Percentiles rank a stretch among this genome's conserved stretches.
Conservation (phyloP, 2,888 invertebrate genomes). For the Diabrotica balteata region DNA sequence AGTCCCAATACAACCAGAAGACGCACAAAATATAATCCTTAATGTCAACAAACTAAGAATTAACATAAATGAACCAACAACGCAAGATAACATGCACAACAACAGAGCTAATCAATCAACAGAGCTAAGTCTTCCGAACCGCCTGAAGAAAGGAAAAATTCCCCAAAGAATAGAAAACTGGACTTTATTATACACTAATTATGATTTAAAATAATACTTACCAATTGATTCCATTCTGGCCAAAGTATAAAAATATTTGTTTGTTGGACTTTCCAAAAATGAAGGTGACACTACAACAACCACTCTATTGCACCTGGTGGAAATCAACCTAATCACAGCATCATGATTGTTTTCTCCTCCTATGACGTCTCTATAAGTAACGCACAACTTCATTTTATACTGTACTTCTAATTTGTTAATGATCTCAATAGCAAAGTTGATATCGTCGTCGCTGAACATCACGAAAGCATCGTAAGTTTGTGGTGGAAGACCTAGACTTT, state of each 20-base stretch:
- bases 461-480: slow-evolving; percentile 82
- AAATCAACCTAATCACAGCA: slow-evolving; percentile 75
- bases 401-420: slow-evolving; percentile 68
- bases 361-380: slow-evolving; percentile 76
- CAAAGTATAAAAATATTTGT: slow-evolving; percentile 80
- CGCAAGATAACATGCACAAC: too few species aligned
- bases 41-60: too few species aligned
- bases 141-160: too few species aligned
- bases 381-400: slow-evolving; percentile 73
- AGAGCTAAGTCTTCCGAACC: too few species aligned
- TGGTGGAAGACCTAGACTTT: slow-evolving; percentile 49
- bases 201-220: slow-evolving; percentile 55
- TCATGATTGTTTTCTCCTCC: slow-evolving; percentile 76
- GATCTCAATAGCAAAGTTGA: slow-evolving; percentile 72
- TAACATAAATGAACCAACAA: too few species aligned
- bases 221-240: slow-evolving; percentile 84
- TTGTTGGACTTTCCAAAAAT: slow-evolving; percentile 80
- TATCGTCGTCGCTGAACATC: slow-evolving; percentile 77
- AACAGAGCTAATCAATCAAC: too few species aligned
- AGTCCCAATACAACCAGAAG: too few species aligned
- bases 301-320: slow-evolving; percentile 78
- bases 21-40: too few species aligned
- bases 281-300: slow-evolving; percentile 81
- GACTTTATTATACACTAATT: too few species aligned
- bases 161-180: too few species aligned